Evolutionary conservation across 1,140 invertebrate genomes (phyloP).

Genomic region (Oedothorax gibbosus): DNA sequence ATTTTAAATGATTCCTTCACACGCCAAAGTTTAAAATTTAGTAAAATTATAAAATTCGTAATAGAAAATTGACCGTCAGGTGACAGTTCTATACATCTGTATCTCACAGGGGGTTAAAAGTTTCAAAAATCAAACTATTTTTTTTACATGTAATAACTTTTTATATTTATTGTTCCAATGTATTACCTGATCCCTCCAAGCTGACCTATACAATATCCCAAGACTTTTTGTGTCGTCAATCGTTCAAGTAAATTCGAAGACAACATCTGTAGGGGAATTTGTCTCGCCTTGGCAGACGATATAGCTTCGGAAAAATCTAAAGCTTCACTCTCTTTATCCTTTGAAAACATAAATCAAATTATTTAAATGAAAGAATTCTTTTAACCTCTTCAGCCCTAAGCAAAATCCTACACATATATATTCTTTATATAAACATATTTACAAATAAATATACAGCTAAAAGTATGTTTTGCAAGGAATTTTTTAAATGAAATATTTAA

Average conservation of each 20-base stretch:
- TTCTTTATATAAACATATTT: too few species aligned
- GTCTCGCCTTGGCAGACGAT: background rate
- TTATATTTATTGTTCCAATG: background rate
- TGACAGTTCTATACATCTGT: too few species aligned
- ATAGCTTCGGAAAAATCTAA: background rate
- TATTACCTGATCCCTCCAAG: conserved; percentile 47
- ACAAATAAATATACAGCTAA: too few species aligned
- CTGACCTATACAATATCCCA: conserved; percentile 45
- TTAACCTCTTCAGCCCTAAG: too few species aligned
- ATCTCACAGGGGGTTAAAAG: background rate
- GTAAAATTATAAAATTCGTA: too few species aligned
- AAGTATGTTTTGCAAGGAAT: too few species aligned
- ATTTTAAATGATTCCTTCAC: too few species aligned
- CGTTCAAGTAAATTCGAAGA: conserved; percentile 46
- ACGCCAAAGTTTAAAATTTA: too few species aligned
- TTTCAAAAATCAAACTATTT: background rate
- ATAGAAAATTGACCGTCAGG: too few species aligned
- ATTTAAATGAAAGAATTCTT: too few species aligned
- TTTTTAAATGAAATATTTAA: too few species aligned
- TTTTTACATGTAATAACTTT: background rate
- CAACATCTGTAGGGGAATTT: conserved; percentile 10
- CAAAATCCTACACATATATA: too few species aligned
- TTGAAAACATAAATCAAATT: conserved; percentile 11
- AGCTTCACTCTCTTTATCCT: conserved; percentile 29
- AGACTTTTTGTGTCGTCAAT: conserved; percentile 35